These are phyloP conservation scores for Sebastes diploproa DNA, from an alignment of 2,797 vertebrate species.

Conservation along the genomic window DNA sequence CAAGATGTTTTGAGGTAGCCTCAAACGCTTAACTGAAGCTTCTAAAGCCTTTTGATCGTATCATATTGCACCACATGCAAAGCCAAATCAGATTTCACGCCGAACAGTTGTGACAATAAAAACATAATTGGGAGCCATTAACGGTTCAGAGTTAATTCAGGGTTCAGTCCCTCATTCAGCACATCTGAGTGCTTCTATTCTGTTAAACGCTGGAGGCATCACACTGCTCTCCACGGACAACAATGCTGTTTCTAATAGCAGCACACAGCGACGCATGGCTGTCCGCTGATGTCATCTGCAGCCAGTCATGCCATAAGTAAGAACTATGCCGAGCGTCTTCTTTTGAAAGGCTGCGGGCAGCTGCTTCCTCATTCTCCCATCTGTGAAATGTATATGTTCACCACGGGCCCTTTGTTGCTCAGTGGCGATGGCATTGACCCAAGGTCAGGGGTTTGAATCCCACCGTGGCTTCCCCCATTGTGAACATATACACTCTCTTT, in stretches of 20 bases:
- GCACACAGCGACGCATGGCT: slow-evolving; percentile 38
- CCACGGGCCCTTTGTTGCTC: slow-evolving; percentile 56
- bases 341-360: slow-evolving; percentile 50
- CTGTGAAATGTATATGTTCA: slow-evolving; percentile 62
- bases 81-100: slow-evolving; percentile 23
- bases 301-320: slow-evolving; percentile 40
- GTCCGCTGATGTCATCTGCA: slow-evolving; percentile 57
- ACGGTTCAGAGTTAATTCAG: slow-evolving; percentile 10
- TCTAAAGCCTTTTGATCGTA: slow-evolving; percentile 19
- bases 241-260: slow-evolving; percentile 37
- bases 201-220: slow-evolving; percentile 11
- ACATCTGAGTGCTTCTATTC: slow-evolving; percentile 20
- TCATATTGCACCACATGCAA: slow-evolving; percentile 4
- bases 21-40: slow-evolving; percentile 2
- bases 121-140: not conserved
- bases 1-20: slow-evolving; percentile 21
- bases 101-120: slow-evolving; percentile 22
- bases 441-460: slow-evolving; percentile 48
- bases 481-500: slow-evolving; percentile 47
- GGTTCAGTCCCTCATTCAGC: not conserved
- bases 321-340: slow-evolving; percentile 20
- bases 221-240: slow-evolving; percentile 14
- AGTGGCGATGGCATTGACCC: slow-evolving; percentile 45
- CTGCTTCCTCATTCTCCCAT: slow-evolving; percentile 62
- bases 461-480: slow-evolving; percentile 38